Evolutionary conservation across 2,797 vertebrate genomes (phyloP).

Genomic region (Selene dorsalis): DNA sequence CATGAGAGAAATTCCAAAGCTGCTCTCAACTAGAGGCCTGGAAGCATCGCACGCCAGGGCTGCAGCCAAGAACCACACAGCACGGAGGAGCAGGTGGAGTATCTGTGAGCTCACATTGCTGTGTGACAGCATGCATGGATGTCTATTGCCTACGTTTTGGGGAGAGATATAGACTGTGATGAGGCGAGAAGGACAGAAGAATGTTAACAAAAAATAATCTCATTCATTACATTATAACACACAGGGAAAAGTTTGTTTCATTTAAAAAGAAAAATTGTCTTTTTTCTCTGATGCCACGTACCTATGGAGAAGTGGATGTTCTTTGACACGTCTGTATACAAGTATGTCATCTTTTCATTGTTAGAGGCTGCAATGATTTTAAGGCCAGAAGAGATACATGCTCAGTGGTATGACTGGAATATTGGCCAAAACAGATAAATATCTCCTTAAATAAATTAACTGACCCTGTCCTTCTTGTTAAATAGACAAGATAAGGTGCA

Average conservation of each 20-base stretch:
- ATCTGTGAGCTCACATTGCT: slow-evolving; percentile 33
- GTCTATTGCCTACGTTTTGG: slow-evolving; percentile 6
- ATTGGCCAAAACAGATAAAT: background rate
- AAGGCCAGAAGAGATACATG: background rate
- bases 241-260: too few relatives aligned
- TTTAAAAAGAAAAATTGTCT: too few relatives aligned
- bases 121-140: slow-evolving; percentile 24
- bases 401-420: background rate
- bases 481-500: too few relatives aligned
- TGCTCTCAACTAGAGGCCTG: slow-evolving; percentile 60
- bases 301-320: too few relatives aligned
- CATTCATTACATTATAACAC: too few relatives aligned
- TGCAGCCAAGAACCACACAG: slow-evolving; percentile 55
- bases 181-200: too few relatives aligned
- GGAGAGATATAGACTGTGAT: background rate
- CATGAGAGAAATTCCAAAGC: slow-evolving; percentile 57
- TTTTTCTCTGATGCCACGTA: too few relatives aligned
- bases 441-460: background rate
- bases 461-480: background rate
- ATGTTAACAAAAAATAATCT: background rate
- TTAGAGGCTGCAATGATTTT: background rate
- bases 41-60: slow-evolving; percentile 21
- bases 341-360: background rate
- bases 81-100: slow-evolving; percentile 38
- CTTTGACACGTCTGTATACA: too few relatives aligned